phyloP scores from a whole-genome alignment of 2,113 vertebrate species.

The Deroptyus accipitrinus region DNA sequence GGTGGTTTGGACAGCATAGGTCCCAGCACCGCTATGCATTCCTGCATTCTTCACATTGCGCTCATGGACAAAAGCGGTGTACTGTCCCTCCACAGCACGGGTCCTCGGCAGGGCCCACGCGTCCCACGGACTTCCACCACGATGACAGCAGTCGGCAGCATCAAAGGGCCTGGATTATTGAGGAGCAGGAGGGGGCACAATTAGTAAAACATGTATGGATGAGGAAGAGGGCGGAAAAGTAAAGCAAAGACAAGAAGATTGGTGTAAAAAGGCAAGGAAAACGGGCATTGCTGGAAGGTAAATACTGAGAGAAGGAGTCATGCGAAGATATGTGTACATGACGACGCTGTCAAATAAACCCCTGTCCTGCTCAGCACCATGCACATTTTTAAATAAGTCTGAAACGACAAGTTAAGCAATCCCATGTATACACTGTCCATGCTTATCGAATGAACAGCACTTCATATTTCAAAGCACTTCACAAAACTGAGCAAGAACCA shows the following conservation, averaged over 20 bases:
- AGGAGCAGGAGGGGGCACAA: constrained; percentile 76
- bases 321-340: neutral
- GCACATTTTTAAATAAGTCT: neutral
- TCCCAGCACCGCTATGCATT: constrained; percentile 23
- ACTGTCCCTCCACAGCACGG: constrained; percentile 56
- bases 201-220: constrained; percentile 55
- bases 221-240: neutral
- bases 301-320: neutral
- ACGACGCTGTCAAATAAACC: neutral
- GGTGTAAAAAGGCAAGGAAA: neutral
- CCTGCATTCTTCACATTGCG: constrained; percentile 72
- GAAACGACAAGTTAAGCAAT: neutral
- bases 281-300: neutral
- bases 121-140: constrained; percentile 71
- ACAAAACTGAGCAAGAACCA: neutral
- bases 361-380: neutral
- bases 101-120: constrained; percentile 64
- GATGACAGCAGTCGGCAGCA: constrained; percentile 67
- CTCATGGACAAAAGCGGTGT: constrained; percentile 66
- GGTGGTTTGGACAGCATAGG: constrained; percentile 38
- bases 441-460: neutral
- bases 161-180: constrained; percentile 75
- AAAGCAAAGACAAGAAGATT: neutral
- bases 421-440: neutral
- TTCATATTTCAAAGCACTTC: neutral